phyloP scores from a whole-genome alignment of 2,113 vertebrate species.

The Taxidea taxus region DNA sequence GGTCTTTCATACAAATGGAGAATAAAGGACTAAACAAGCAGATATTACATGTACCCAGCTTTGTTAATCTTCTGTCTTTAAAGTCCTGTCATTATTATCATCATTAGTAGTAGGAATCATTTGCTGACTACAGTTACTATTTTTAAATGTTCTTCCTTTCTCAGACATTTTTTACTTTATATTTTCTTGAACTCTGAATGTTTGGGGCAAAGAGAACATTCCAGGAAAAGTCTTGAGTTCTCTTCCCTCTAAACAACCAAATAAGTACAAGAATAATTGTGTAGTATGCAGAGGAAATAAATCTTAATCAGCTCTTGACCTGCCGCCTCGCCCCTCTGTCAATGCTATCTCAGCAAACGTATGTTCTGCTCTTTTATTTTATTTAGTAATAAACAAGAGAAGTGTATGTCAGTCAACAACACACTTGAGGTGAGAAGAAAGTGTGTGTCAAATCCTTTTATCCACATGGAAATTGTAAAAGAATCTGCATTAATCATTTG shows the following conservation, averaged over 20 bases:
- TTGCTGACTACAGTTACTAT: background rate
- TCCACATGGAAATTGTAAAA: background rate
- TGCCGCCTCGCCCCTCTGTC: fast-evolving
- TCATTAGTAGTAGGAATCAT: too few species aligned
- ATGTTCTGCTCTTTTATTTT: background rate
- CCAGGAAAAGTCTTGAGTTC: constrained; percentile 4
- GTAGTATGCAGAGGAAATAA: background rate
- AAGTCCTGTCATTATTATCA: background rate
- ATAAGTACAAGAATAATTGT: background rate
- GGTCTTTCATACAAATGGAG: background rate
- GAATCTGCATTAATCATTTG: background rate
- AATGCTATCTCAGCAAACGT: background rate
- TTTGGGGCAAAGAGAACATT: background rate
- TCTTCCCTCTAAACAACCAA: constrained; percentile 3
- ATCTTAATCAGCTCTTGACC: background rate
- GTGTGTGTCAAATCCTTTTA: background rate
- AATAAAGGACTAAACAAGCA: background rate
- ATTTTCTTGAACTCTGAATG: background rate
- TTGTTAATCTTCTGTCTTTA: background rate
- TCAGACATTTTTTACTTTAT: background rate
- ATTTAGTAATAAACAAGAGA: background rate
- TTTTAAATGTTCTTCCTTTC: background rate
- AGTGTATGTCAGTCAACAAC: background rate
- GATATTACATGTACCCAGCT: background rate
- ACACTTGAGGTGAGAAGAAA: background rate